Evolutionary conservation across 1,140 invertebrate genomes (phyloP), one percentile per base, ranked within the genome.

Genomic region (Penaeus vannamei): DNA sequence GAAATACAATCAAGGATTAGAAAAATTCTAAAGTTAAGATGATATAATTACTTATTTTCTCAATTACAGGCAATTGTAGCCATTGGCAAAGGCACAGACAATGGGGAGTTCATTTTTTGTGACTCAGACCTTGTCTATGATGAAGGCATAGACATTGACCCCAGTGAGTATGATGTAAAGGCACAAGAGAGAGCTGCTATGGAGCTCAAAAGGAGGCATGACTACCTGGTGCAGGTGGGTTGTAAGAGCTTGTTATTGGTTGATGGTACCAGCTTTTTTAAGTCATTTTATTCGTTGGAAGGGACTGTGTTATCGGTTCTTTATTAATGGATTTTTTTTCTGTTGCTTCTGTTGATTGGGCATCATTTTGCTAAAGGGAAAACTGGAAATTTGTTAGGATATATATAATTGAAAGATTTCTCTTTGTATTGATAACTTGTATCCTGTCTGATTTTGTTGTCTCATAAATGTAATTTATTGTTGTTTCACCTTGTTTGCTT

Each of bases 41-140:
- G 14, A 10, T 79, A 60, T 79, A 14, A 22, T 60, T 53, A n/a
- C 61, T 60, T 19, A 8, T 14, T 77, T 26, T 42, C 2, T 77
- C 8, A n/a, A 19, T 66, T 66, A 19, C 83, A 90, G 90, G 95
- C 95, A 85, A 92, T 95, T 23, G 91, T 95, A 69, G 94, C 94
- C 92, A 93, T 94, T 90, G 93, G 93, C 66, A 91, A 92, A 87
- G 92, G 93, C 46, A 93, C 93, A 42, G 93, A 93, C 60, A 92
- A 93, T 72, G 92, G 92, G 12, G 92, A 90, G 72, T 92, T 92
- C 80, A 84, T 92, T n/a, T n/a, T 90, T 14, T 92, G 92, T 90
- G 87, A 91, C 26, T 87, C 91, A 8, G 89, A 91, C 36, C 86
- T 91, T 61, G 81, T 87, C 19, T 92, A 92, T 64, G 91, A 91